Conservation (phyloP, 2,888 invertebrate species). For the Lycocerus yunnanus region DNA sequence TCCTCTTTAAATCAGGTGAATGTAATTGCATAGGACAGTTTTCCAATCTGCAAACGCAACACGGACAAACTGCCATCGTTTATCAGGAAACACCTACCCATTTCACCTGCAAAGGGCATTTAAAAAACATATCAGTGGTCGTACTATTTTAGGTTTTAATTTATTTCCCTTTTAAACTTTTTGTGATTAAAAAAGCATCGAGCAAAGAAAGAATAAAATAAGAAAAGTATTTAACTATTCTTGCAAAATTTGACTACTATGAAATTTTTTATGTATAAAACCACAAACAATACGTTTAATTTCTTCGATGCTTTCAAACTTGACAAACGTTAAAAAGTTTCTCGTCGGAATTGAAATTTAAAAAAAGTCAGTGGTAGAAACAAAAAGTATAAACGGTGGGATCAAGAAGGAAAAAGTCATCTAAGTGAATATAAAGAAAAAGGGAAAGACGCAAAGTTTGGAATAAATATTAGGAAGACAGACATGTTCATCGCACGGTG, state of each 20-base stretch:
- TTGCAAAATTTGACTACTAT: not conserved
- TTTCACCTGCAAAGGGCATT: constrained; percentile 19
- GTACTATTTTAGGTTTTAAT: not conserved
- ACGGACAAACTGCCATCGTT: constrained; percentile 25
- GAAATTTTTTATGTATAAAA: not conserved
- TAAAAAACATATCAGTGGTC: not conserved
- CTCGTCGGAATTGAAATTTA: constrained; percentile 20
- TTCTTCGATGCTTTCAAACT: constrained; percentile 19
- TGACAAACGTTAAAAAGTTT: constrained; percentile 23
- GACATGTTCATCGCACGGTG: constrained; percentile 33
- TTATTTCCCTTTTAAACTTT: not conserved
- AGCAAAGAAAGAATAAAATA: not conserved
- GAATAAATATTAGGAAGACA: constrained; percentile 31
- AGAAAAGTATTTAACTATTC: not conserved
- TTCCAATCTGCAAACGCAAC: constrained; percentile 28
- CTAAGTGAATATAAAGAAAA: constrained; percentile 33
- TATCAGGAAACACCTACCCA: constrained; percentile 25
- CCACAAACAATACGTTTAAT: constrained; percentile 20
- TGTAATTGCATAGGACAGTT: constrained; percentile 27
- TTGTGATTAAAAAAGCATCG: not conserved
- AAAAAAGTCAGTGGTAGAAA: constrained; percentile 24
- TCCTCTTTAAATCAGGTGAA: constrained; percentile 25
- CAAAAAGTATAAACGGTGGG: constrained; percentile 33
- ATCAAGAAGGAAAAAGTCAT: constrained; percentile 29
- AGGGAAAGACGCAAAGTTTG: constrained; percentile 30